These are phyloP conservation scores for Sebastes melanostomus DNA, from an alignment of 2,797 vertebrate species.

Conservation along the genomic window DNA sequence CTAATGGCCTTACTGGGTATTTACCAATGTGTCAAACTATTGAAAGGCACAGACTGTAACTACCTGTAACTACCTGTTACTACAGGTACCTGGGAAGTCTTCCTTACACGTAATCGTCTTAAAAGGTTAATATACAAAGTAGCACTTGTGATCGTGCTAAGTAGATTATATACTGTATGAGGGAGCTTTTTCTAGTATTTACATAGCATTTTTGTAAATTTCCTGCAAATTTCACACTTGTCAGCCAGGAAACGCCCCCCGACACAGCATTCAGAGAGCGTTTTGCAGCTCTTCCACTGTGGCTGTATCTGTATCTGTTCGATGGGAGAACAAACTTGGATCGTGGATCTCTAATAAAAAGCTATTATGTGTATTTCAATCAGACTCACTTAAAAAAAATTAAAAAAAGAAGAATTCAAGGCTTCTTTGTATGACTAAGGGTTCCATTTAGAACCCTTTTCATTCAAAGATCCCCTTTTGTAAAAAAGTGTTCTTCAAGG, in stretches of 20 bases:
- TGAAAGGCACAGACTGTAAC: background rate
- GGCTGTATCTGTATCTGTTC: constrained; percentile 4
- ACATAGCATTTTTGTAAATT: background rate
- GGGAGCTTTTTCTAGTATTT: background rate
- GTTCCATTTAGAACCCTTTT: too few species aligned
- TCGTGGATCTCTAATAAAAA: background rate
- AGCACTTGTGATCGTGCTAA: background rate
- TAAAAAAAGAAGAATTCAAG: accelerated
- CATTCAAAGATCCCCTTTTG: background rate
- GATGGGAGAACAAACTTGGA: background rate
- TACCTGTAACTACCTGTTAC: background rate
- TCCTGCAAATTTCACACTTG: background rate
- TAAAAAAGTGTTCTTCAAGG: too few species aligned
- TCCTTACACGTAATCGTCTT: background rate
- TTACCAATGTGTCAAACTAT: background rate
- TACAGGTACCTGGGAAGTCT: background rate
- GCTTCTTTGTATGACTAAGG: background rate
- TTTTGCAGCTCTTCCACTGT: background rate
- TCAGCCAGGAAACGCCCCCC: background rate
- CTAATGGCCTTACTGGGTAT: background rate
- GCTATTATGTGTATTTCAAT: background rate
- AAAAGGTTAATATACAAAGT: background rate
- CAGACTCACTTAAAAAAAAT: background rate
- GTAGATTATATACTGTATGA: constrained; percentile 3
- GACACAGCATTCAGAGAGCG: background rate